phyloP scores from a whole-genome alignment of 2,113 vertebrate species.

The Tachysurus vachellii region DNA sequence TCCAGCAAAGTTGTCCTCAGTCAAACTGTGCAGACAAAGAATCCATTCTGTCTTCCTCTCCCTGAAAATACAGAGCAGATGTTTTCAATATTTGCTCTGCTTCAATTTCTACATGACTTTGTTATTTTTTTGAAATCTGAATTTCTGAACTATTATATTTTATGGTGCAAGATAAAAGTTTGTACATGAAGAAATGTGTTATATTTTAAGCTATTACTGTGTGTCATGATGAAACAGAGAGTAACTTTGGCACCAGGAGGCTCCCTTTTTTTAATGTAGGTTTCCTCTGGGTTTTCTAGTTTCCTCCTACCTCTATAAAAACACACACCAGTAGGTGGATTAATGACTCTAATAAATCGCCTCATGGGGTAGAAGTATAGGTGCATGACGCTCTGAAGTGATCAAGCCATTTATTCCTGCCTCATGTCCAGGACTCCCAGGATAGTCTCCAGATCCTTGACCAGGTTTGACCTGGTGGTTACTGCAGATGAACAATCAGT shows the following conservation, averaged over 20 bases:
- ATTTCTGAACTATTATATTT: neutral
- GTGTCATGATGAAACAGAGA: neutral
- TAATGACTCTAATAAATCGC: neutral
- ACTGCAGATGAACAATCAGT: neutral
- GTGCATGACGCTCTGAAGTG: neutral
- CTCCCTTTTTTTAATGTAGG: neutral
- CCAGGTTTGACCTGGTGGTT: neutral
- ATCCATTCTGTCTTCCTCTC: neutral
- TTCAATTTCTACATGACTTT: neutral
- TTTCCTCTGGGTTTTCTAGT: neutral
- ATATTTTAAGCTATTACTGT: neutral
- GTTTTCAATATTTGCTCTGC: neutral
- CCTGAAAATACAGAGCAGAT: neutral
- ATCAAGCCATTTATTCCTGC: neutral
- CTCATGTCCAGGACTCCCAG: neutral
- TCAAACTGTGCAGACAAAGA: constrained; percentile 21
- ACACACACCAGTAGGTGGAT: neutral
- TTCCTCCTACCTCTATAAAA: neutral
- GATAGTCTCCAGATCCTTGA: neutral
- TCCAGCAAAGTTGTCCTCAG: neutral
- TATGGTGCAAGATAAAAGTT: neutral
- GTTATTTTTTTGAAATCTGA: neutral
- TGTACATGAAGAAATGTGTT: neutral
- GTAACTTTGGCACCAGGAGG: neutral
- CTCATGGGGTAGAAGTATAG: neutral